Conservation (phyloP, 2,888 invertebrate species). For the Nemoura dubitans region DNA sequence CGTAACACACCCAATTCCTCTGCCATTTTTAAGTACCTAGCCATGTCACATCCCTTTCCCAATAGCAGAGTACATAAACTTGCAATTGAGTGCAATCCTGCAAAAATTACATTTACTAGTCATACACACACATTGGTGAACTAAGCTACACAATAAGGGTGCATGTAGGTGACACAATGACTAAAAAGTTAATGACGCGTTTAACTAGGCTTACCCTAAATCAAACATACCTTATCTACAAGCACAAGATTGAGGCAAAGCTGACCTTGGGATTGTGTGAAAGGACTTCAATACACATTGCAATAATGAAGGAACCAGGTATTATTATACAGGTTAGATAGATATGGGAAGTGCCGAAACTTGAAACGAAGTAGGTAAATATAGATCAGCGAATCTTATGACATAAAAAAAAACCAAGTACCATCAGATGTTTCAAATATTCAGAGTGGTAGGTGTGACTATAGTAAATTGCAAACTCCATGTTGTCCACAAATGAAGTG, state of each 20-base stretch:
- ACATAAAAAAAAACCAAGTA: neutral
- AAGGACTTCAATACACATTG: neutral
- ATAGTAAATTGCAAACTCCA: too few species aligned
- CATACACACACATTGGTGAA: neutral
- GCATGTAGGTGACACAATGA: neutral
- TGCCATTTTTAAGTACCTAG: neutral
- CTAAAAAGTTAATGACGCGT: neutral
- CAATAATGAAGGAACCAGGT: too few species aligned
- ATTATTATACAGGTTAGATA: too few species aligned
- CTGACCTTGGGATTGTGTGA: neutral
- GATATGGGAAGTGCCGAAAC: too few species aligned
- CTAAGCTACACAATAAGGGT: neutral
- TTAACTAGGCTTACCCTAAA: neutral
- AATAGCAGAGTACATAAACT: neutral
- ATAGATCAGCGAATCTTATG: too few species aligned
- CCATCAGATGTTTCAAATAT: conserved; percentile 31
- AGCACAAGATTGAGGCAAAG: neutral
- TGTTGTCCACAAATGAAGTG: too few species aligned
- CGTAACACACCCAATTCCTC: neutral
- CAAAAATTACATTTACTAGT: neutral
- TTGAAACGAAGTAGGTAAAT: too few species aligned
- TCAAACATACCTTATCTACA: neutral
- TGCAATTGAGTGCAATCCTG: neutral
- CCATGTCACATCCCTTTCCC: neutral
- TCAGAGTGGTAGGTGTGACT: neutral